Conservation (phyloP, 2,113 vertebrate species). For the Gavialis gangeticus region DNA sequence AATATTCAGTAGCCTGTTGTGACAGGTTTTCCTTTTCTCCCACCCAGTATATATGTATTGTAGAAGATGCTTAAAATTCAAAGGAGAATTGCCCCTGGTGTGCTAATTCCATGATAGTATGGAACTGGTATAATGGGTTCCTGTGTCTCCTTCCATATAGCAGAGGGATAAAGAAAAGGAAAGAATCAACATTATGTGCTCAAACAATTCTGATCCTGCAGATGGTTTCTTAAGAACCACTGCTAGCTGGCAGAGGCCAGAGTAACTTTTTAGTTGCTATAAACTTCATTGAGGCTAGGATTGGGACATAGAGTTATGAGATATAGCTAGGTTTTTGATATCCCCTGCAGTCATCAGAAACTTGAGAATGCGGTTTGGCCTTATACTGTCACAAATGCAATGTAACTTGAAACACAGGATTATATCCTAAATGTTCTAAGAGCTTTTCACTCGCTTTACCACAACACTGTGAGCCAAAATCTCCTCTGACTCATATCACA, state of each 20-base stretch:
- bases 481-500: background rate
- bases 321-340: background rate
- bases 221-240: background rate
- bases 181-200: background rate
- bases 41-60: accelerated
- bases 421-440: background rate
- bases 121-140: background rate
- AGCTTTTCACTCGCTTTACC: no score
- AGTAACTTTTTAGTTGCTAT: background rate
- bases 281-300: background rate
- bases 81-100: background rate
- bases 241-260: background rate
- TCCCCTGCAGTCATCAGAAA: background rate
- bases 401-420: background rate
- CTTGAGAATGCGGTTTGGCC: background rate
- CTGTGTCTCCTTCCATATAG: background rate
- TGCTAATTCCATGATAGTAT: background rate
- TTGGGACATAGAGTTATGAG: background rate
- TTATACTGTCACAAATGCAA: background rate
- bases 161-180: accelerated
- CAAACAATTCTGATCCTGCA: background rate
- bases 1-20: background rate
- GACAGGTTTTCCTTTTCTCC: background rate
- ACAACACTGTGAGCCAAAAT: background rate
- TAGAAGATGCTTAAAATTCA: background rate